These are phyloP conservation scores for Melospiza melodia DNA, from an alignment of 2,113 vertebrate genomes.

Conservation along the genomic window DNA sequence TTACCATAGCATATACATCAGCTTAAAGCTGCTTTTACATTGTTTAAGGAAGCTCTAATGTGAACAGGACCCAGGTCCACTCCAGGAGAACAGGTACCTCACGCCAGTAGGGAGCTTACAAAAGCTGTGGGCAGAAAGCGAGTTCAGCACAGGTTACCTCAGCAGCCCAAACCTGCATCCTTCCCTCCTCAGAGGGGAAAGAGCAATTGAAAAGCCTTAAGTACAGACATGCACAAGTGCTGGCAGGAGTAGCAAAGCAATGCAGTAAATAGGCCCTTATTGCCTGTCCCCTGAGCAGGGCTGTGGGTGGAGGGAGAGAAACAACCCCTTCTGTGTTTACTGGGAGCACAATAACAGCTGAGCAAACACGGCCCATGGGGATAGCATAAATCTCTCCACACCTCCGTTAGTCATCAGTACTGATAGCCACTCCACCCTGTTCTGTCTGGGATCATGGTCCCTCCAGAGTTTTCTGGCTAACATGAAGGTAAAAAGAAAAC, in stretches of 20 bases:
- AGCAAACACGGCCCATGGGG: background rate
- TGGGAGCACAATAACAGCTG: slow-evolving; percentile 62
- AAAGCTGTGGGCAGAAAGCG: background rate
- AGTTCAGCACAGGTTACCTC: background rate
- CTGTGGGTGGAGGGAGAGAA: slow-evolving; percentile 1
- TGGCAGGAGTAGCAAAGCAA: background rate
- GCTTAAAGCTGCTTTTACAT: background rate
- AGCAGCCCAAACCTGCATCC: background rate
- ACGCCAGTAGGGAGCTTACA: accelerated
- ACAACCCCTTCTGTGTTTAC: slow-evolving; percentile 44
- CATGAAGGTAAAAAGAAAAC: background rate
- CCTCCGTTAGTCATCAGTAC: slow-evolving; percentile 30
- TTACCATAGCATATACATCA: background rate
- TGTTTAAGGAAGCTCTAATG: background rate
- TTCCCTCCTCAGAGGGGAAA: background rate
- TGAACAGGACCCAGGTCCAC: background rate
- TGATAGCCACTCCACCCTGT: slow-evolving; percentile 3
- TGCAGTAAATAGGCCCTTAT: background rate
- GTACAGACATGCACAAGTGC: background rate
- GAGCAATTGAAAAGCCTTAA: background rate
- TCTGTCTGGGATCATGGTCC: background rate
- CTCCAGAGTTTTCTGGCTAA: background rate
- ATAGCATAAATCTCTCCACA: slow-evolving; percentile 51
- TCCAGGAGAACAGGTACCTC: background rate
- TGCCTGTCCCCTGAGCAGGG: background rate